Base-by-base conservation (phyloP, 2,113 vertebrate species). In the Coreoperca whiteheadi region DNA sequence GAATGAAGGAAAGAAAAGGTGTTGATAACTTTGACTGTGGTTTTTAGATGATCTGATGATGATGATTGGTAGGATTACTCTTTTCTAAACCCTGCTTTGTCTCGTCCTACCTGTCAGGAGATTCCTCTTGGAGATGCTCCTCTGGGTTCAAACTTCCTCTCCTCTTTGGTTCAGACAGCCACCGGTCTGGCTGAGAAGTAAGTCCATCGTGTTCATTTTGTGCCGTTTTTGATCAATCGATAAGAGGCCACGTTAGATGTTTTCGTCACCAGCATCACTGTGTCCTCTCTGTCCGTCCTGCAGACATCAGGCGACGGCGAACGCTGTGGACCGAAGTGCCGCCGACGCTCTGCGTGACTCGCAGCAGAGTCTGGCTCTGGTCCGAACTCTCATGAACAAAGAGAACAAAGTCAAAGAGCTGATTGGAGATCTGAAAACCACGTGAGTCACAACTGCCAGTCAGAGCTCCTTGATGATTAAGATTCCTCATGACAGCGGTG, bases 141-240 rank as follows among this genome's bases (percentile, higher is more conserved):
- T 0, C 68, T 74, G 15, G 93, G 90, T 14, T 84, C 94, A 0
- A 94, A 90, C 72, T 5, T 77, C 43, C 86, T 97, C 60, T 92
- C 94, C 37, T 85, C 87, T 23, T 91, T 99, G 92, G 96, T 95
- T 53, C 88, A 96, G 70, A 96, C 94, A 30, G 97, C 98, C 5
- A 59, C 56, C 6, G 88, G 89, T 32, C 82, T 99, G 81, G 97
- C 97, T 56, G 90, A 96, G n/a, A 92, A 93, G 98, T 99, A 81
- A 95, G 97, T 79, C 23, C 50, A 11, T n/a, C 15, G 2, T 12
- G 4, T 9, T 50, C 16, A 30, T n/a, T 20, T 68, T 0, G 46
- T 39, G 20, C 6, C 25, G 25, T 81, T 2, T 3, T 1, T 41
- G 57, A 41, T 57, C 1, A 25, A 64, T 28, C 7, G 1, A 8